Evolutionary conservation across 2,797 vertebrate species (phyloP).

Genomic region (Oreochromis grahami): DNA sequence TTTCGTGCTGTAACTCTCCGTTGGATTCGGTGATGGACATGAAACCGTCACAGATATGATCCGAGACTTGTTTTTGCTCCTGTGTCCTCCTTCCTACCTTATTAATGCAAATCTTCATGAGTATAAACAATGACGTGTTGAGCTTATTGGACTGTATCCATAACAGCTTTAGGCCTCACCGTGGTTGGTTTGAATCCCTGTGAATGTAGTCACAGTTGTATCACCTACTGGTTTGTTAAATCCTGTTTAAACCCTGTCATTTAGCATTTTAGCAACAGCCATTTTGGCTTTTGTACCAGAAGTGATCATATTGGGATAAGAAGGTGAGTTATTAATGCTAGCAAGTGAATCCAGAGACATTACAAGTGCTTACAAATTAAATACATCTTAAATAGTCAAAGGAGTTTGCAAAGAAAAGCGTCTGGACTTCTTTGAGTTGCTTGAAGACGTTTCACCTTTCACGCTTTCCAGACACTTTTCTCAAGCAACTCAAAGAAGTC

Average conservation of each 20-base stretch:
- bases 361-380: not conserved
- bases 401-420: no score
- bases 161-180: not conserved
- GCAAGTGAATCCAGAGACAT: not conserved
- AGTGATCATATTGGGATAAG: not conserved
- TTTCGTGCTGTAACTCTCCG: not conserved
- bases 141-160: not conserved
- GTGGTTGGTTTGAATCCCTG: not conserved
- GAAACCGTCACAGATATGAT: not conserved
- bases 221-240: not conserved
- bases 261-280: not conserved
- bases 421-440: no score
- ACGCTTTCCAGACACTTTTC: no score
- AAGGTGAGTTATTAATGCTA: not conserved
- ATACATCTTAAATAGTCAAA: not conserved
- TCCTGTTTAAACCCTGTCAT: not conserved
- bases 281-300: not conserved
- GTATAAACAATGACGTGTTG: not conserved
- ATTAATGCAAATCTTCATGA: fast-evolving
- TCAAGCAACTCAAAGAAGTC: no score
- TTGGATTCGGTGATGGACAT: not conserved
- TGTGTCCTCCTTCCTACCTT: not conserved
- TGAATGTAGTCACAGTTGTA: not conserved
- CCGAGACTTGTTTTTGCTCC: not conserved
- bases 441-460: no score